Conservation (phyloP, 2,797 vertebrate species). For the Lutjanus argentimaculatus region DNA sequence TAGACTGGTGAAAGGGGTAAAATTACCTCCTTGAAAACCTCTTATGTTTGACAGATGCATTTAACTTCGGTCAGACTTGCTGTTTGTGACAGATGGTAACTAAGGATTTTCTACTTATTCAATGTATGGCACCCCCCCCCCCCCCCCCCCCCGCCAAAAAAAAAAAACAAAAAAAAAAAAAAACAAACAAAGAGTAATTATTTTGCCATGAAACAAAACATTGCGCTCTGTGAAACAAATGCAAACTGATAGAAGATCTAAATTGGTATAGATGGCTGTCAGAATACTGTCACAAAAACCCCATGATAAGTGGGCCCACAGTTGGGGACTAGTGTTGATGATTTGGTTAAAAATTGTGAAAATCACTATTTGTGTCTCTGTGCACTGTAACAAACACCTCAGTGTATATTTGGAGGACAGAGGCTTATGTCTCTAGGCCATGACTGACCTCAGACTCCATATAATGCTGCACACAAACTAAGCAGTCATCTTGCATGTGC, state of each 20-base stretch:
- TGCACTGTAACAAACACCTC: not conserved
- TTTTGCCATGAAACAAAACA: too few relatives aligned
- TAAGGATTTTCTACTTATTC: slow-evolving; percentile 7
- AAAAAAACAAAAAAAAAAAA: not conserved
- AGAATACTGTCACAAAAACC: not conserved
- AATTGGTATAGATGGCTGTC: not conserved
- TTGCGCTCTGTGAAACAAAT: not conserved
- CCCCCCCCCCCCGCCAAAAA: too few relatives aligned
- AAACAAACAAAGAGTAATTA: not conserved
- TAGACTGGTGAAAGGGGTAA: slow-evolving; percentile 21
- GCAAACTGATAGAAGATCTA: not conserved
- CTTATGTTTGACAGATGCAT: slow-evolving; percentile 22
- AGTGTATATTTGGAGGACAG: slow-evolving; percentile 31
- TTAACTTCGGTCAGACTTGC: slow-evolving; percentile 26
- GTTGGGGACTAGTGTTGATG: not conserved
- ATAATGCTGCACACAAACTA: slow-evolving; percentile 33
- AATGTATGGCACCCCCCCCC: not conserved
- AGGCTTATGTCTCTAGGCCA: slow-evolving; percentile 23
- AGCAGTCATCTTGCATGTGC: not conserved
- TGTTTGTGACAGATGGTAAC: slow-evolving; percentile 14
- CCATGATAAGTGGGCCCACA: not conserved
- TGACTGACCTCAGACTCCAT: slow-evolving; percentile 18
- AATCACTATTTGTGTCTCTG: slow-evolving; percentile 1
- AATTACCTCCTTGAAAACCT: slow-evolving; percentile 27
- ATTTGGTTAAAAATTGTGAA: not conserved